phyloP scores from a whole-genome alignment of 2,113 vertebrate genomes.

The Sialia sialis region DNA sequence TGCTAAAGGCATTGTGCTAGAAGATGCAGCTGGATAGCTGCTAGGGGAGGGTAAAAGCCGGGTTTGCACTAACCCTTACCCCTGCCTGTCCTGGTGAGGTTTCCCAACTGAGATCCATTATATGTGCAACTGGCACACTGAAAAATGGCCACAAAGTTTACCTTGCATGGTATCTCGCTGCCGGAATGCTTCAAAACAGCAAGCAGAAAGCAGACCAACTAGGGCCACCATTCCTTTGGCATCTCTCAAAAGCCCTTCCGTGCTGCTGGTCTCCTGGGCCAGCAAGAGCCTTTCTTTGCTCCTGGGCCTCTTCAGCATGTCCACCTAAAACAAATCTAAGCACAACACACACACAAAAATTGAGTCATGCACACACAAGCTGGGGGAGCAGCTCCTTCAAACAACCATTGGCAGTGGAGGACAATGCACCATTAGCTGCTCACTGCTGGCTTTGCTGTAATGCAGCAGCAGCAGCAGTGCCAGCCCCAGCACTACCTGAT shows the following conservation, averaged over 20 bases:
- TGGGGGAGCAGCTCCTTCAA: not conserved
- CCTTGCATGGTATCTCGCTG: not conserved
- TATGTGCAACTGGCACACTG: not conserved
- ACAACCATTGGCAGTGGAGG: not conserved
- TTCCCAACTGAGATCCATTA: not conserved
- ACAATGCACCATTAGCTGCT: not conserved
- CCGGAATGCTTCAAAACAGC: not conserved
- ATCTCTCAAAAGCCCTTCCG: not conserved
- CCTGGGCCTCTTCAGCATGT: not conserved
- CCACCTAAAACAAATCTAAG: not conserved
- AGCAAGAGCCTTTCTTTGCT: not conserved
- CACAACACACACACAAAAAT: not conserved
- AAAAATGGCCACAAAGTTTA: not conserved
- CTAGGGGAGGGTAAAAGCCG: not conserved
- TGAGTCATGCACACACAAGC: not conserved
- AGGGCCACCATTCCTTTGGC: not conserved
- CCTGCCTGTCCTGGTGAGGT: not conserved
- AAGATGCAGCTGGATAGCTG: not conserved
- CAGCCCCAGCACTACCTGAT: not conserved
- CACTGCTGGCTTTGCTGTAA: not conserved
- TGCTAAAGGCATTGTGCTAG: slow-evolving; percentile 18
- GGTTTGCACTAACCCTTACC: not conserved
- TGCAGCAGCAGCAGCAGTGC: not conserved
- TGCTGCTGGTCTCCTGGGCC: not conserved
- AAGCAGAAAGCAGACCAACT: not conserved